Evolutionary conservation across 2,113 vertebrate genomes (phyloP), one percentile per base, ranked within the genome.

Genomic region (Hippolais icterina): DNA sequence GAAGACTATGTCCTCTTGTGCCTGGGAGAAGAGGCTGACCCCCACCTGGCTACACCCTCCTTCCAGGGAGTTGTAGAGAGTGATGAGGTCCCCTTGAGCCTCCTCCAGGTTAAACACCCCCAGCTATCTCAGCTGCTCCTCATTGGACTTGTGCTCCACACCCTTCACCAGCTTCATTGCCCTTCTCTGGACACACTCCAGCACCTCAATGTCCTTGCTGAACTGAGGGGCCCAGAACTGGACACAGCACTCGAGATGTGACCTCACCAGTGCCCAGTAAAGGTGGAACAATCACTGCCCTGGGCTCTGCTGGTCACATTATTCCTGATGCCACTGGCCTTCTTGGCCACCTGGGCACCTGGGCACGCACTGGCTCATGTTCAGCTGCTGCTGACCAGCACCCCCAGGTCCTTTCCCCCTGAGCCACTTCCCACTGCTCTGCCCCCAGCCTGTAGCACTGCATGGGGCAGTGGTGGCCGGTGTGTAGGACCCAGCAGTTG

Each of bases 331-430:
- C 15, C 50, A 3, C 4, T 47, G 59, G 19, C 50, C 42, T 46
- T 39, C 42, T 33, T 56, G 59, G 82, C 41, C n/a, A n/a, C 12
- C 50, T 56, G 70, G 22, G 56, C n/a, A n/a, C 12, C 50, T 56
- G 70, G 22, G 56, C 54, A n/a, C 15, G 3, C 11, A 1, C 7
- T 56, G 70, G 29, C 19, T 64, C 3, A 0, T 64, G 41, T 23
- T 56, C 69, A 74, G 39, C 69, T 64, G 41, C 59, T 54, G n/a
- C 33, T 0, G 0, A 13, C 23, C n/a, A 56, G 29, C 50, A 56
- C 15, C 0, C 0, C 41, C 60, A 24, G 7, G 24, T 9, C 42
- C 42, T 65, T 65, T 20, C 1, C 70, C 50, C 47, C n/a, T 6
- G 6, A 9, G n/a, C 69, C 50, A 15, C n/a, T 56, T 6, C 14